phyloP scores from a whole-genome alignment of 2,113 vertebrate genomes.

The Falcunculus frontatus region DNA sequence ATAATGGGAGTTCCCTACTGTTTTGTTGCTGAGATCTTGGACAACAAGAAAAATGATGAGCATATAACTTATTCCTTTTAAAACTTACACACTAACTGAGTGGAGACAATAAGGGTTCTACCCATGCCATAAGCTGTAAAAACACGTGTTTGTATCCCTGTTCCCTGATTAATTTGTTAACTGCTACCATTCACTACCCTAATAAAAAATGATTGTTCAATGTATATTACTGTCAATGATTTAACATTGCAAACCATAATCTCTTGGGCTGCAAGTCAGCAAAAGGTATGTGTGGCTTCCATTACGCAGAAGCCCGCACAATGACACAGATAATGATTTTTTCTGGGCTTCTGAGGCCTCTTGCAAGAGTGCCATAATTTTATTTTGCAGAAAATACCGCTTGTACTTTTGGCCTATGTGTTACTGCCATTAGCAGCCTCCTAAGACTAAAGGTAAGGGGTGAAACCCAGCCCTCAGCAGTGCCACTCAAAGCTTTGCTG shows the following conservation, averaged over 20 bases:
- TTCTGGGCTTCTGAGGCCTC: background rate
- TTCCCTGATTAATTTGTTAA: conserved; percentile 38
- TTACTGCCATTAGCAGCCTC: background rate
- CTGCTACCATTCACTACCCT: background rate
- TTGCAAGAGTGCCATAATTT: background rate
- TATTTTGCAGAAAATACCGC: background rate
- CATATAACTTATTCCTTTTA: conserved; percentile 48
- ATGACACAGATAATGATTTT: background rate
- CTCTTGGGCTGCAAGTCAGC: conserved; percentile 9
- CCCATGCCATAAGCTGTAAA: background rate
- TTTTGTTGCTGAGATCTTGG: conserved; percentile 69
- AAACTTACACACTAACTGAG: background rate
- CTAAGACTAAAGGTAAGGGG: background rate
- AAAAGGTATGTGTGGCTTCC: conserved; percentile 13
- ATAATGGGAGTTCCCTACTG: conserved; percentile 72
- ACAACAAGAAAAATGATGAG: conserved; percentile 65
- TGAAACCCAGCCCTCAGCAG: background rate
- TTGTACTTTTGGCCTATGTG: background rate
- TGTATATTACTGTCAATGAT: conserved; percentile 17
- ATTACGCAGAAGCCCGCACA: background rate
- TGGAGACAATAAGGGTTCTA: background rate
- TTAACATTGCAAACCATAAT: conserved; percentile 36
- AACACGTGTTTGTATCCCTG: background rate
- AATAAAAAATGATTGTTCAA: conserved; percentile 40
- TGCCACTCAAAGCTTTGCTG: background rate